Evolutionary conservation across 2,888 invertebrate species (phyloP), one percentile per base, ranked within the genome.

Genomic region (Eupithecia inturbata): DNA sequence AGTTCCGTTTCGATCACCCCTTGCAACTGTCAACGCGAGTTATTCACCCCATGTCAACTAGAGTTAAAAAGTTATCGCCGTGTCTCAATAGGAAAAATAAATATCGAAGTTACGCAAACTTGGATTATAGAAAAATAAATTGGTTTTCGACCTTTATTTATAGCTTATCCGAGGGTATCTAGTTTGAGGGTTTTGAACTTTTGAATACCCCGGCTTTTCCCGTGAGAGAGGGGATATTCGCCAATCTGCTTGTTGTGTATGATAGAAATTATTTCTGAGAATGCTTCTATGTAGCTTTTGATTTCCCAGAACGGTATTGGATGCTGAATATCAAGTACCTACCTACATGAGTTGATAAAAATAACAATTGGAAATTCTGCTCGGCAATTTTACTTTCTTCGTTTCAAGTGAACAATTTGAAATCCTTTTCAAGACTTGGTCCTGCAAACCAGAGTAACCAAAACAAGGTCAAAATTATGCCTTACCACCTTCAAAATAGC

Each of bases 41-140:
- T 91, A 90, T 91, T 91, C 91, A 90, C 91, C 91, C 91, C 84
- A 87, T 86, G 87, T 91, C 92, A 89, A 88, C 88, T 85, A 86
- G 91, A 91, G 92, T 91, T 91, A 89, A 91, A 88, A 91, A 90
- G 89, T 91, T 90, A 91, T 91, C 88, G 88, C 84, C 85, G 76
- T 78, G 83, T 81, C 85, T 89, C 87, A 87, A 88, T 87, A 84
- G 86, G 83, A 89, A 87, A 87, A 91, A 88, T 90, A 86, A 90
- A 92, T 75, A 78, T 77, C 76, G 69, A 68, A 78, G 77, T 68
- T 73, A 74, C 63, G 75, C 66, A 76, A 82, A 85, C 81, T 83
- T 83, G 77, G 78, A 77, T 79, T 80, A 82, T 81, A 78, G 81
- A 81, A 82, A 82, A 83, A 85, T 85, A 83, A 82, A 82, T 80